Percentiles rank a stretch among this genome's conserved stretches.
Evolutionary conservation across 2,113 vertebrate genomes (phyloP).

Genomic region (Electrona antarctica): DNA sequence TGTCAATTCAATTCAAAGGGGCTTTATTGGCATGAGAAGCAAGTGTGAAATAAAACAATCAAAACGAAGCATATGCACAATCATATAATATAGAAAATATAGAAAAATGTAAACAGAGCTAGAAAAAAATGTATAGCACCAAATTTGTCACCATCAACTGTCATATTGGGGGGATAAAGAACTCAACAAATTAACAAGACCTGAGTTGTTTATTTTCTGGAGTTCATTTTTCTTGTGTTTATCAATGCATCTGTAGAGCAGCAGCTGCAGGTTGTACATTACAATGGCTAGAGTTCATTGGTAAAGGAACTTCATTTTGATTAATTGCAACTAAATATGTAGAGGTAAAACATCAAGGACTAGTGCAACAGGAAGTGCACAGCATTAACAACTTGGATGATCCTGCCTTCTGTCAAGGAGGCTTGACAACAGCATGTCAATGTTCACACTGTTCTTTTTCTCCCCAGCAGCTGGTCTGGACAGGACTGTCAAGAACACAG

Average conservation of each 20-base stretch:
- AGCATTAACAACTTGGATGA: conserved; percentile 11
- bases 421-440: neutral
- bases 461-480: conserved; percentile 70
- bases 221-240: conserved; percentile 23
- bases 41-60: no score
- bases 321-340: neutral
- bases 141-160: neutral
- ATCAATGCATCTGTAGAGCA: neutral
- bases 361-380: neutral
- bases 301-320: neutral
- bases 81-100: no score
- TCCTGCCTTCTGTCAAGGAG: conserved; percentile 15
- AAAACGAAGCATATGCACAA: no score
- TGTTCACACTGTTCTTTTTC: conserved; percentile 22
- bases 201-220: no score
- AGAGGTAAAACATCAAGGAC: neutral
- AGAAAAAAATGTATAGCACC: no score
- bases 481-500: conserved; percentile 75
- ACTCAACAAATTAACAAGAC: no score
- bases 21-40: no score
- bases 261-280: neutral
- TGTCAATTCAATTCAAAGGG: conserved; percentile 19
- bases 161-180: conserved; percentile 27
- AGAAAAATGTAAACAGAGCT: no score
- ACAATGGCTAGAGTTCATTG: neutral